A percentile compares a stretch with the other conserved stretches of the same genome.
These are phyloP conservation scores for Pachymerium ferrugineum DNA, from an alignment of 2,888 invertebrate genomes.

Conservation along the genomic window DNA sequence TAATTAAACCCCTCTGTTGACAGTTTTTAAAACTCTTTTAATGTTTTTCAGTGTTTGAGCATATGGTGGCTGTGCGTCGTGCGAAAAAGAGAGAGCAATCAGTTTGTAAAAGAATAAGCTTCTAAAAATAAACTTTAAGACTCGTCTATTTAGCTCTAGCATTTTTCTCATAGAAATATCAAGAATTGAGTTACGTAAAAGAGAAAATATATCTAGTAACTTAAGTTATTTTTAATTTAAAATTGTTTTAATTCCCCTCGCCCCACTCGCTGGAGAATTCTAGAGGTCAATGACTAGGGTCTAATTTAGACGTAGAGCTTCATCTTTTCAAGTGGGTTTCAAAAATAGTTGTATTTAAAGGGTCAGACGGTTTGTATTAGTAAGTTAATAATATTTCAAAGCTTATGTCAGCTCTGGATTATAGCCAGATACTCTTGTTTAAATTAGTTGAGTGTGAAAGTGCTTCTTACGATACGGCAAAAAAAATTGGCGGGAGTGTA, in stretches of 20 bases:
- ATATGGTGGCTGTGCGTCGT: slow-evolving; percentile 23
- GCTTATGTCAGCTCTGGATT: slow-evolving; percentile 7
- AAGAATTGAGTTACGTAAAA: slow-evolving; percentile 9
- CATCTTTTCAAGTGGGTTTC: slow-evolving; percentile 11
- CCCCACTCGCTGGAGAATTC: too few species aligned
- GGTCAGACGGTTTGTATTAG: background rate
- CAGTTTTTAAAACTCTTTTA: background rate
- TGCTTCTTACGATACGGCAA: background rate
- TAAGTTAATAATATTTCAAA: background rate
- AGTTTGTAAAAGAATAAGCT: slow-evolving; percentile 13
- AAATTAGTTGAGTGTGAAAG: slow-evolving; percentile 17
- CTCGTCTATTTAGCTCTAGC: slow-evolving; percentile 9
- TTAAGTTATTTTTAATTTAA: too few species aligned
- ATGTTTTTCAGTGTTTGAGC: background rate
- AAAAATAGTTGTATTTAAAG: slow-evolving; percentile 10
- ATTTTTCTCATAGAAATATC: slow-evolving; percentile 16
- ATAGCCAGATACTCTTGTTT: background rate
- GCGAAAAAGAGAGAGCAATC: too few species aligned
- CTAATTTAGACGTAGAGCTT: slow-evolving; percentile 6
- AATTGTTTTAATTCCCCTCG: too few species aligned
- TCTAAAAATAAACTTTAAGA: slow-evolving; percentile 24
- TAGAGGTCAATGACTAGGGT: slow-evolving; percentile 8
- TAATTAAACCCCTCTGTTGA: too few species aligned
- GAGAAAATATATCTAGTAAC: background rate
- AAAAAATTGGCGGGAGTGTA: background rate